phyloP scores from a whole-genome alignment of 1,140 invertebrate species.

The Drosophila arawakana region DNA sequence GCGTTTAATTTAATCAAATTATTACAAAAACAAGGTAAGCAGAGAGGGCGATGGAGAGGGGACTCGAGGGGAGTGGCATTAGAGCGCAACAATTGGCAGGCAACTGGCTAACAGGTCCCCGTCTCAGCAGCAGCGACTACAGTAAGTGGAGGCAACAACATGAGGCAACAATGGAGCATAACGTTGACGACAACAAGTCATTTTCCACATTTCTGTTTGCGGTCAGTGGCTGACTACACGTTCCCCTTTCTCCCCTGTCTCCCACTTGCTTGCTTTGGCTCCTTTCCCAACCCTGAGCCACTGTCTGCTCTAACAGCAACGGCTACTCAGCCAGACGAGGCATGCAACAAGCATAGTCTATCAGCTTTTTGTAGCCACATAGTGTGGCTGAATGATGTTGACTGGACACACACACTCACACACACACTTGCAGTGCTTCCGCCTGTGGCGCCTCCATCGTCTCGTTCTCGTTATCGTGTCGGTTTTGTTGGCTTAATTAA shows the following conservation, averaged over 20 bases:
- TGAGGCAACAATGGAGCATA: slow-evolving; percentile 24
- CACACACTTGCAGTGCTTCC: slow-evolving; percentile 17
- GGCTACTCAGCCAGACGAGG: slow-evolving; percentile 16
- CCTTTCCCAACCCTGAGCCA: too few species aligned
- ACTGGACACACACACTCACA: slow-evolving; percentile 7
- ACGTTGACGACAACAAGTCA: slow-evolving; percentile 58
- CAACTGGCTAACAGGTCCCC: slow-evolving; percentile 24
- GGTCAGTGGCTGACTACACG: slow-evolving; percentile 42
- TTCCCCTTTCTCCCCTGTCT: neutral
- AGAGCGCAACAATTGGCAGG: neutral
- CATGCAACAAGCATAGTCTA: slow-evolving; percentile 14
- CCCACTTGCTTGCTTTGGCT: neutral
- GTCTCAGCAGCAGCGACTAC: slow-evolving; percentile 16
- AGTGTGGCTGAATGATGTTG: slow-evolving; percentile 22
- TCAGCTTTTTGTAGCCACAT: slow-evolving; percentile 23
- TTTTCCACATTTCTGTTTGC: slow-evolving; percentile 72
- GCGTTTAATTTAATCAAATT: slow-evolving; percentile 83
- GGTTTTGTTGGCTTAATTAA: slow-evolving; percentile 81
- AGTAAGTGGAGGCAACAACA: slow-evolving; percentile 1
- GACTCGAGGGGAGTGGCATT: neutral
- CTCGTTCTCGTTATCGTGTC: slow-evolving; percentile 33
- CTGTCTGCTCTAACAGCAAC: neutral
- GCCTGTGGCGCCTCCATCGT: slow-evolving; percentile 8
- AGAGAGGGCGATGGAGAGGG: too few species aligned
- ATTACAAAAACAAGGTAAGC: slow-evolving; percentile 65